phyloP scores from a whole-genome alignment of 1,140 invertebrate genomes.

The Bombus consobrinus region DNA sequence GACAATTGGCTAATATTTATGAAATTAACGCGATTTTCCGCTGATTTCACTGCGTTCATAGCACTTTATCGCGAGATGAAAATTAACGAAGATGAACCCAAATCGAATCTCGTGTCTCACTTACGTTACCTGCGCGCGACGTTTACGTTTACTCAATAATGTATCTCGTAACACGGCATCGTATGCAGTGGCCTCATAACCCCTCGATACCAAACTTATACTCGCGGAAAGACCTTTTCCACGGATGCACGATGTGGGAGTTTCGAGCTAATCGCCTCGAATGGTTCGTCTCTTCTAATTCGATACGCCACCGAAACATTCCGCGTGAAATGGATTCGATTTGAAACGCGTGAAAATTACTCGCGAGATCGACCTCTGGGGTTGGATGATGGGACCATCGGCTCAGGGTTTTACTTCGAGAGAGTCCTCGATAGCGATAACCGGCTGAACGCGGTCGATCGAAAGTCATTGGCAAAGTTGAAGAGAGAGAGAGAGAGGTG shows the following conservation, averaged over 20 bases:
- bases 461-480: conserved; percentile 7
- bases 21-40: too few species aligned
- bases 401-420: neutral
- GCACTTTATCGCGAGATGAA: neutral
- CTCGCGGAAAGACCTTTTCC: neutral
- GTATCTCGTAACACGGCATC: neutral
- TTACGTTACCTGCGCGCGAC: neutral
- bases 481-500: neutral
- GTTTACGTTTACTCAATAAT: neutral
- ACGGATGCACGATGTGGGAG: neutral
- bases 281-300: neutral
- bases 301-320: neutral
- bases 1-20: too few species aligned
- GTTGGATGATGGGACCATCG: neutral
- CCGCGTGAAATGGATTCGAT: neutral
- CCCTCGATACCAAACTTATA: neutral
- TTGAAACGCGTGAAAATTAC: neutral
- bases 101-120: neutral
- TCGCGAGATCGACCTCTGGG: conserved; percentile 1
- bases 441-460: neutral
- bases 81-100: neutral
- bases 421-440: neutral
- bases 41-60: neutral
- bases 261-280: neutral
- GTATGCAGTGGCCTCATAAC: too few species aligned